Conservation (phyloP, 2,888 invertebrate species). For the Endotricha flammealis region DNA sequence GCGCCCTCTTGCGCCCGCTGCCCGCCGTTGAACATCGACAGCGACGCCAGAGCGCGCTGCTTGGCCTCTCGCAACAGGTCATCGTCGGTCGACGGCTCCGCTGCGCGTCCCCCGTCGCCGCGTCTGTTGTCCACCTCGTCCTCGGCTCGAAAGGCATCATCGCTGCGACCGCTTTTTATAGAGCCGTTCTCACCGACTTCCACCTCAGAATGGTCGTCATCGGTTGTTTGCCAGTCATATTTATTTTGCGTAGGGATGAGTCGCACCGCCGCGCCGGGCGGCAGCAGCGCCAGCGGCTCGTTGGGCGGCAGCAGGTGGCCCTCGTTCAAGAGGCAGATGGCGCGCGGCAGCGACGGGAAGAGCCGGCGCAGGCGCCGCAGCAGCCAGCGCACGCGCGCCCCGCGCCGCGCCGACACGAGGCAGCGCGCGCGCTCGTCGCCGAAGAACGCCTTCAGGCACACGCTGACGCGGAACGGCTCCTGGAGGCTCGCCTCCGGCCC, state of each 20-base stretch:
- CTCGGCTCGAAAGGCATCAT: background rate
- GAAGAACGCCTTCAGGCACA: slow-evolving; percentile 41
- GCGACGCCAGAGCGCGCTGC: slow-evolving; percentile 20
- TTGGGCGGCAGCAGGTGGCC: slow-evolving; percentile 50
- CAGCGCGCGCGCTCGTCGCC: slow-evolving; percentile 38
- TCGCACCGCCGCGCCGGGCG: slow-evolving; percentile 26
- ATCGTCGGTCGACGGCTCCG: background rate
- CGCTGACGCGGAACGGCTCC: slow-evolving; percentile 35
- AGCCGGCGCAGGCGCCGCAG: slow-evolving; percentile 38
- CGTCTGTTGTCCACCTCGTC: background rate
- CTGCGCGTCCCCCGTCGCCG: background rate
- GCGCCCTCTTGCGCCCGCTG: background rate
- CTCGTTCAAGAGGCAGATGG: slow-evolving; percentile 25
- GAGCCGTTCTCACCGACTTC: background rate
- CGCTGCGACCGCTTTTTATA: too few relatives aligned
- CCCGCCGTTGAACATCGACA: background rate
- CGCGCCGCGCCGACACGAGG: slow-evolving; percentile 23
- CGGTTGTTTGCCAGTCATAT: too few relatives aligned
- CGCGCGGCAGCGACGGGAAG: slow-evolving; percentile 32
- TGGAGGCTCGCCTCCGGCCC: slow-evolving; percentile 4
- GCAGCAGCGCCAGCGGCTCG: slow-evolving; percentile 48
- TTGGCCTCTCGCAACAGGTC: slow-evolving; percentile 23
- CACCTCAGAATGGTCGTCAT: background rate
- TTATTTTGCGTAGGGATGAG: background rate
- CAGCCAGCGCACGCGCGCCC: slow-evolving; percentile 41